Conservation (phyloP, 2,888 invertebrate genomes). For the Gymnosoma rotundatum region DNA sequence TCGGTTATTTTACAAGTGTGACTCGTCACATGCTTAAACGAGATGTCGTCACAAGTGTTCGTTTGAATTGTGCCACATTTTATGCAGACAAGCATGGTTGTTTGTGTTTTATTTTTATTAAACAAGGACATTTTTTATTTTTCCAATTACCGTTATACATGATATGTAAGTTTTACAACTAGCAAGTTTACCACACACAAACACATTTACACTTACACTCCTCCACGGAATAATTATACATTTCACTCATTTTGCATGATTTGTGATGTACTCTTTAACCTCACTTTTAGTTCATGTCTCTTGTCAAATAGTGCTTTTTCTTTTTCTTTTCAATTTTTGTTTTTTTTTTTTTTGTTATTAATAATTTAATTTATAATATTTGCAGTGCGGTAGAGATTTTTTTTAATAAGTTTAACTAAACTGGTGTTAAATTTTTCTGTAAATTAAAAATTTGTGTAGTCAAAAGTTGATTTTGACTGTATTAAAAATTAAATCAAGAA, state of each 20-base stretch:
- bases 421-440: too few relatives aligned
- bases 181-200: not conserved
- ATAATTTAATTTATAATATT: too few relatives aligned
- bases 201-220: not conserved
- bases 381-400: too few relatives aligned
- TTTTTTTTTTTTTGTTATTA: too few relatives aligned
- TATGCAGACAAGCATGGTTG: not conserved
- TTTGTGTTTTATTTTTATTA: not conserved
- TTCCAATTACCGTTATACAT: slow-evolving; percentile 23
- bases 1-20: slow-evolving; percentile 41
- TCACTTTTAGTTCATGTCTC: not conserved
- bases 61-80: slow-evolving; percentile 49
- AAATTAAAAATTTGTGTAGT: too few relatives aligned
- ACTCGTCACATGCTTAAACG: slow-evolving; percentile 38
- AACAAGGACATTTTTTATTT: slow-evolving; percentile 26
- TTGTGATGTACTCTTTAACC: slow-evolving; percentile 13
- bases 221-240: slow-evolving; percentile 2
- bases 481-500: too few relatives aligned
- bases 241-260: slow-evolving; percentile 30
- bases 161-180: slow-evolving; percentile 13
- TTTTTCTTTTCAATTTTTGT: not conserved
- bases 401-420: too few relatives aligned
- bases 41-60: slow-evolving; percentile 27
- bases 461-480: too few relatives aligned
- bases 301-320: slow-evolving; percentile 2